Percentiles rank a stretch among this genome's conserved stretches.
Conservation (phyloP, 2,797 vertebrate species). For the Phoebastria nigripes region DNA sequence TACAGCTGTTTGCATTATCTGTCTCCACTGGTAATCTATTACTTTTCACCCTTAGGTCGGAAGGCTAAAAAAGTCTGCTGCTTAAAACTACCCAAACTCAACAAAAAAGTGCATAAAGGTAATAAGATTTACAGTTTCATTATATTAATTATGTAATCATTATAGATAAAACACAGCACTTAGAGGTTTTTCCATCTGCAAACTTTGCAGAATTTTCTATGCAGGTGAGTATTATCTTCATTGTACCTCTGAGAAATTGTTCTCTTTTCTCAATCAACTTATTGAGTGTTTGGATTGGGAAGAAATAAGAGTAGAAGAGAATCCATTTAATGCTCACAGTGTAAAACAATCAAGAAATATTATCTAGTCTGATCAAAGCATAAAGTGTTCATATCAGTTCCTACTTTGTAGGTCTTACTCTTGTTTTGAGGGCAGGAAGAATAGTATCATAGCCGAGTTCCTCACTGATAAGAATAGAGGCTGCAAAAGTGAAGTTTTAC, state of each 20-base stretch:
- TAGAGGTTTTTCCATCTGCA: neutral
- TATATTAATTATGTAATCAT: neutral
- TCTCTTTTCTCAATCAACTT: neutral
- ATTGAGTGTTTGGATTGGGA: neutral
- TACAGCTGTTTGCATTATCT: neutral
- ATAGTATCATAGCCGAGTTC: neutral
- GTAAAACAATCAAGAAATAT: neutral
- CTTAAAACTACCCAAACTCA: neutral
- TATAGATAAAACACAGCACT: neutral
- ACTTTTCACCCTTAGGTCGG: constrained; percentile 12
- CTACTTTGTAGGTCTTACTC: neutral
- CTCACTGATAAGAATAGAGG: neutral
- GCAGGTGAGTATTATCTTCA: neutral
- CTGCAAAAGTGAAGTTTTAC: neutral
- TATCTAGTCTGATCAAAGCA: neutral
- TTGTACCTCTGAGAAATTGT: neutral
- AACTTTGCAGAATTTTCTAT: neutral
- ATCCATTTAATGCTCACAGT: neutral
- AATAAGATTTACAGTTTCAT: neutral
- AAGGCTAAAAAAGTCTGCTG: neutral
- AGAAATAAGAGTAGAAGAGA: neutral
- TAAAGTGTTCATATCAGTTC: neutral
- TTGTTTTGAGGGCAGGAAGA: neutral
- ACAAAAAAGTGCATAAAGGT: neutral
- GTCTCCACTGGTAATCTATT: neutral